These are phyloP conservation scores for Rhagologus leucostigma DNA, from an alignment of 2,113 vertebrate genomes.

Conservation along the genomic window DNA sequence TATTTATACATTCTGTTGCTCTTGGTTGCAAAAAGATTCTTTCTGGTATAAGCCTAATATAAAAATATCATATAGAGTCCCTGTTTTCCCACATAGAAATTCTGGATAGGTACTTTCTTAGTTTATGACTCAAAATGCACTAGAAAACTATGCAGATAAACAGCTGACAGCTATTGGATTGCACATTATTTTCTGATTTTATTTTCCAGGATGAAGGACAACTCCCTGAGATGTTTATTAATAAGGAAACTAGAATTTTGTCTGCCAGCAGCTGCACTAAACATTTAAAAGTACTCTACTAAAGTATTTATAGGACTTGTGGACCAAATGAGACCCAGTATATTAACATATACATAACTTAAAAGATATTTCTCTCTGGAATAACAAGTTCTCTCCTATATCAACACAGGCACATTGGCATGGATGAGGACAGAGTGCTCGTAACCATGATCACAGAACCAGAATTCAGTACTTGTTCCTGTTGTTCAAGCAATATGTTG, in stretches of 20 bases:
- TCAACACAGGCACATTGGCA: neutral
- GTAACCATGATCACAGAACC: rapidly evolving
- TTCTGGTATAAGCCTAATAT: constrained; percentile 1
- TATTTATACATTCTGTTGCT: constrained; percentile 36
- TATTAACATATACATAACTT: neutral
- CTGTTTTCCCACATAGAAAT: neutral
- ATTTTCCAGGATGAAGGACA: neutral
- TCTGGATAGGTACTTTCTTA: neutral
- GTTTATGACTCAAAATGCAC: neutral
- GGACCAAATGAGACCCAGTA: neutral
- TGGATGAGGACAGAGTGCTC: neutral
- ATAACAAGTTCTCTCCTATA: neutral
- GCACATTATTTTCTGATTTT: neutral
- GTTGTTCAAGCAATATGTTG: too few relatives aligned
- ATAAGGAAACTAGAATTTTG: neutral
- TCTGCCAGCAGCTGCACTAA: neutral
- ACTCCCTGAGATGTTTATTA: neutral
- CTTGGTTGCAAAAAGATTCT: neutral
- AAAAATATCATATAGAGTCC: neutral
- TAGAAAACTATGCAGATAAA: neutral
- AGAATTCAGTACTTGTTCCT: neutral
- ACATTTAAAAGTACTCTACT: neutral
- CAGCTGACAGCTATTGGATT: neutral
- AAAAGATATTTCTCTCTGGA: neutral
- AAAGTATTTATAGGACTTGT: neutral